These are phyloP conservation scores for Atethmia centrago DNA, from an alignment of 2,888 invertebrate genomes.

Conservation along the genomic window DNA sequence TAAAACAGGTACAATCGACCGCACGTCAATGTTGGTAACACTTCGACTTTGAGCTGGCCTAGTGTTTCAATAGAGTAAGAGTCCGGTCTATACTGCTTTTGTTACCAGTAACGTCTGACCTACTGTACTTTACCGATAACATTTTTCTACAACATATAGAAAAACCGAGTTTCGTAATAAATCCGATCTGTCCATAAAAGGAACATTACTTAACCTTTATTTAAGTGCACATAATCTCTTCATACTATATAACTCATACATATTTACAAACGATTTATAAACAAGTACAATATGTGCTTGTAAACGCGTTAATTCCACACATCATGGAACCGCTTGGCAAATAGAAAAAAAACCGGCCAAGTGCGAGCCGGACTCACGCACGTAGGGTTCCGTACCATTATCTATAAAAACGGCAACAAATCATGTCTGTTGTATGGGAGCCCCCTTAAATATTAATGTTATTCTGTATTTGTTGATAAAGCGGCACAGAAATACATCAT, in stretches of 20 bases:
- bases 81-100: neutral
- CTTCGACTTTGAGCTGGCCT: too few relatives aligned
- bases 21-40: neutral
- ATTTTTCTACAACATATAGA: neutral
- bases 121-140: neutral
- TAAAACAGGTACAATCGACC: neutral
- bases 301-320: conserved; percentile 36
- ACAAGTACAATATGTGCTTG: conserved; percentile 27
- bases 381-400: too few relatives aligned
- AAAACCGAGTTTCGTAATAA: conserved; percentile 11
- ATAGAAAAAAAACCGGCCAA: too few relatives aligned
- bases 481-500: too few relatives aligned
- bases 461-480: too few relatives aligned
- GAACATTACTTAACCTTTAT: conserved; percentile 40
- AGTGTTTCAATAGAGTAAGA: neutral
- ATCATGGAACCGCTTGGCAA: conserved; percentile 8
- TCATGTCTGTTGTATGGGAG: too few relatives aligned
- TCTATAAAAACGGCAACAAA: too few relatives aligned
- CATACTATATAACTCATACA: conserved; percentile 21
- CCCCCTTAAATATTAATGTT: too few relatives aligned
- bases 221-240: conserved; percentile 21
- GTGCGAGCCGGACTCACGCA: too few relatives aligned
- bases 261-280: conserved; percentile 36
- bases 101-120: neutral
- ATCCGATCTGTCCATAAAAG: conserved; percentile 29